Percentiles rank a stretch among this genome's conserved stretches.
These are phyloP conservation scores for Chelmon rostratus DNA, from an alignment of 2,797 vertebrate genomes.

Conservation along the genomic window DNA sequence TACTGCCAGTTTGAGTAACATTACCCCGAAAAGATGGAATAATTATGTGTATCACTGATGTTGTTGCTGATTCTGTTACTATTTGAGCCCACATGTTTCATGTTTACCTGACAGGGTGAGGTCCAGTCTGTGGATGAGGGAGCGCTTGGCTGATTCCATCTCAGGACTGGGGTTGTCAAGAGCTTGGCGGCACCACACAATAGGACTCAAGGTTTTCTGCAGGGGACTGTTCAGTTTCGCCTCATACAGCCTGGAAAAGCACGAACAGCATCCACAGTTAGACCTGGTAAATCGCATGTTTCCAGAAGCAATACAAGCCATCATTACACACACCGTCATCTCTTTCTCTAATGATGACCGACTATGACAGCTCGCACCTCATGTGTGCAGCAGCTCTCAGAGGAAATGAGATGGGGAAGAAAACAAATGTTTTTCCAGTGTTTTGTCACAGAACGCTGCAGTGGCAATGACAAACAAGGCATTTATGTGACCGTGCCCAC, in stretches of 20 bases:
- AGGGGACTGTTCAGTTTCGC: constrained; percentile 94
- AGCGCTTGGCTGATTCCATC: constrained; percentile 97
- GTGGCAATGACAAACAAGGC: background rate
- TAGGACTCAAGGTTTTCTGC: constrained; percentile 93
- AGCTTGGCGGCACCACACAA: constrained; percentile 97
- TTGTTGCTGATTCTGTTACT: background rate
- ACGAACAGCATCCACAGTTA: background rate
- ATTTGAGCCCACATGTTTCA: background rate
- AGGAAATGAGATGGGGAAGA: constrained; percentile 44
- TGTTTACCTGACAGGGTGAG: constrained; percentile 95
- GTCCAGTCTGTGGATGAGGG: constrained; percentile 96
- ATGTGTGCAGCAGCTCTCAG: constrained; percentile 1
- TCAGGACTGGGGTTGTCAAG: constrained; percentile 97
- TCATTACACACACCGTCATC: background rate
- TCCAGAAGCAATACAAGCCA: background rate
- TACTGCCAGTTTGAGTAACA: background rate
- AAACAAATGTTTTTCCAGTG: constrained; percentile 15
- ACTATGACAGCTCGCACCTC: constrained; percentile 4
- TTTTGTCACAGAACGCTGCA: constrained; percentile 27
- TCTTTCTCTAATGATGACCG: background rate
- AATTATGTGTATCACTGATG: background rate
- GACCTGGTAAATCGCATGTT: too few species aligned
- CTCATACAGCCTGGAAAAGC: constrained; percentile 91
- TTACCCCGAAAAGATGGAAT: background rate
- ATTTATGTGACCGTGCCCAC: background rate